These are phyloP conservation scores for Cnemophilus loriae DNA, from an alignment of 2,113 vertebrate species.

Conservation along the genomic window DNA sequence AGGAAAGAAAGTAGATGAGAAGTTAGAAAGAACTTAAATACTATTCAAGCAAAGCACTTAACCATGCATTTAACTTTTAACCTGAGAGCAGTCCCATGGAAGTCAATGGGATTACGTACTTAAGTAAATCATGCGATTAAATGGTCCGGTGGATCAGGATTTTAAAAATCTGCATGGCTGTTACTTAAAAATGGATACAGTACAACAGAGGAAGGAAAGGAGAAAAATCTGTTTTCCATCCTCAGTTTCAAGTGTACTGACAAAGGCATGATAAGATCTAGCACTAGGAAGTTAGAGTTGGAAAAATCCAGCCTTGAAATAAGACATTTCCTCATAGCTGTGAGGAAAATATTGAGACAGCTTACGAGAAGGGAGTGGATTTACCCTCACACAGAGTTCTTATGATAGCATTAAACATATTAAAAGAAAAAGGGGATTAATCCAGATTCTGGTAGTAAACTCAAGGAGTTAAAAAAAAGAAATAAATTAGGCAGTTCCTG, in stretches of 20 bases:
- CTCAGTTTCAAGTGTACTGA: not conserved
- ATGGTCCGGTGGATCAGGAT: not conserved
- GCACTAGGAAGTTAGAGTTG: not conserved
- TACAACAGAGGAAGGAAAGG: not conserved
- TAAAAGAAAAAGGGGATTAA: not conserved
- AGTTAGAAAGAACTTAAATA: not conserved
- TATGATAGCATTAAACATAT: not conserved
- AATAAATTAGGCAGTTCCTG: not conserved
- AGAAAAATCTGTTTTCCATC: conserved; percentile 20
- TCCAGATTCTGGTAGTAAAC: not conserved
- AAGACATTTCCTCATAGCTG: conserved; percentile 12
- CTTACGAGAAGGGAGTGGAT: not conserved
- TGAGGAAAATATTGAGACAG: conserved; percentile 17
- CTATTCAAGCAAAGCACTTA: not conserved
- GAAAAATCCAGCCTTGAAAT: conserved; percentile 39
- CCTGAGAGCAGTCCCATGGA: not conserved
- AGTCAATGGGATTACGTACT: not conserved
- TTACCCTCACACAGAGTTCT: not conserved
- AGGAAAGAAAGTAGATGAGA: not conserved
- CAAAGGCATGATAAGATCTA: conserved; percentile 17
- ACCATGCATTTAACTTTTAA: conserved; percentile 12
- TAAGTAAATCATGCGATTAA: conserved; percentile 11
- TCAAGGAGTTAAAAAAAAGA: not conserved
- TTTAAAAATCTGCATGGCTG: conserved; percentile 10
- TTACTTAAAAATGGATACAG: not conserved